These are phyloP conservation scores for Drosophila triauraria DNA, from an alignment of 1,140 invertebrate genomes.

Conservation along the genomic window DNA sequence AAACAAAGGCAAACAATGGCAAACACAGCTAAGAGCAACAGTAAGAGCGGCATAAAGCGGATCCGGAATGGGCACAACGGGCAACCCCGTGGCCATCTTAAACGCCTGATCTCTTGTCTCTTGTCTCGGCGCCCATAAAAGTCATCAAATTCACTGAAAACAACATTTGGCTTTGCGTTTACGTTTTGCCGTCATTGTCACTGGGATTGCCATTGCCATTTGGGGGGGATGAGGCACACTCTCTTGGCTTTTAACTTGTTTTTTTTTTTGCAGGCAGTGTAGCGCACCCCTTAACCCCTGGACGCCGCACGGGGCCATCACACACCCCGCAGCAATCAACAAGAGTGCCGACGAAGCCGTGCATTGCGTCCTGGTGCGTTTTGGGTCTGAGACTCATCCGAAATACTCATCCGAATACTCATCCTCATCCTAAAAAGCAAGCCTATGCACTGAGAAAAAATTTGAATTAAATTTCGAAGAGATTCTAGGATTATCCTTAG, in stretches of 20 bases:
- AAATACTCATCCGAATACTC: conserved; percentile 7
- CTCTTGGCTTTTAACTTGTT: conserved; percentile 73
- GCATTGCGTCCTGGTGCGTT: conserved; percentile 68
- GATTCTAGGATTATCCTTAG: not conserved
- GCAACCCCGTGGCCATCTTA: conserved; percentile 81
- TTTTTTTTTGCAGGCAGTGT: conserved; percentile 52
- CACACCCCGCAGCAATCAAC: conserved; percentile 71
- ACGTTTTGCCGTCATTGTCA: conserved; percentile 80
- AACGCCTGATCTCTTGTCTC: conserved; percentile 83
- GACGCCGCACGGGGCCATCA: conserved; percentile 12
- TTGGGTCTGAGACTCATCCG: conserved; percentile 34
- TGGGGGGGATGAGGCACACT: not conserved
- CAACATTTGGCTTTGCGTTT: conserved; percentile 82
- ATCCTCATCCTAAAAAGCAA: not conserved
- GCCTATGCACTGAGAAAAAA: conserved; percentile 13
- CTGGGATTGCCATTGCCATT: conserved; percentile 20
- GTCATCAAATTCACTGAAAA: conserved; percentile 84
- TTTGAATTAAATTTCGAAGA: accelerated
- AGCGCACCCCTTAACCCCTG: conserved; percentile 27
- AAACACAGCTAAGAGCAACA: conserved; percentile 42
- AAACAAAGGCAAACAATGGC: conserved; percentile 15
- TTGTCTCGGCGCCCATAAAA: conserved; percentile 82
- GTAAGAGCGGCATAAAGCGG: conserved; percentile 13
- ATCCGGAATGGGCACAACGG: conserved; percentile 32
- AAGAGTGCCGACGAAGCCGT: conserved; percentile 65